phyloP scores from a whole-genome alignment of 2,888 invertebrate genomes.

The Euzophera pinguis region DNA sequence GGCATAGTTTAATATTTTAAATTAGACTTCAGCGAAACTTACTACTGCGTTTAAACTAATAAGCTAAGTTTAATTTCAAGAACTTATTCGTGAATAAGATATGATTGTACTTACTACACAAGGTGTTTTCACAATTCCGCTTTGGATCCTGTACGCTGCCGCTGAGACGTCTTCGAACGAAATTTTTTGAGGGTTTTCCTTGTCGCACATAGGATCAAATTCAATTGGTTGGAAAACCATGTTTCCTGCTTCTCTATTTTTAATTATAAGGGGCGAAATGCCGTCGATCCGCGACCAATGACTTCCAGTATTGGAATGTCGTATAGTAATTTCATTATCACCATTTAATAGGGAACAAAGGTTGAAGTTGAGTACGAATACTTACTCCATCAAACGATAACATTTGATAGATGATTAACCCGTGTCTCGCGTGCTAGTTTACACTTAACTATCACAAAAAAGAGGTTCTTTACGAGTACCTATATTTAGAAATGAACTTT shows the following conservation, averaged over 20 bases:
- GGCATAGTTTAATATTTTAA: too few relatives aligned
- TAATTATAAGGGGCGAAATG: background rate
- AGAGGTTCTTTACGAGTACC: background rate
- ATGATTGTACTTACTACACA: conserved; percentile 84
- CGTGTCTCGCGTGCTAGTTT: background rate
- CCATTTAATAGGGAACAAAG: conserved; percentile 4
- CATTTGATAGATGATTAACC: conserved; percentile 10
- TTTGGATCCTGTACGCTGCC: conserved; percentile 92
- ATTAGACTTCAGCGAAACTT: too few relatives aligned
- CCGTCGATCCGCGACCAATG: background rate
- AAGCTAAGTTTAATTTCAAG: too few relatives aligned
- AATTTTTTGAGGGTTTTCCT: conserved; percentile 84
- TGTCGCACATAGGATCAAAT: conserved; percentile 82
- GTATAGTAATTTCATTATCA: background rate
- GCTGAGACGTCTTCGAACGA: conserved; percentile 93
- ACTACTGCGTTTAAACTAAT: too few relatives aligned
- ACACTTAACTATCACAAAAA: background rate
- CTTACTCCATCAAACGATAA: background rate
- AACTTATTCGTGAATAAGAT: too few relatives aligned
- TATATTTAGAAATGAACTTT: too few relatives aligned
- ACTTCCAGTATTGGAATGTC: background rate
- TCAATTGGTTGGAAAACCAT: conserved; percentile 72
- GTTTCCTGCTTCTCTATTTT: background rate
- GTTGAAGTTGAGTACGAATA: conserved; percentile 6
- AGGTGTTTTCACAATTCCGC: conserved; percentile 90